A percentile compares a stretch with the other conserved stretches of the same genome.
These are phyloP conservation scores for Phoebastria nigripes DNA, from an alignment of 2,797 vertebrate species.

Conservation along the genomic window DNA sequence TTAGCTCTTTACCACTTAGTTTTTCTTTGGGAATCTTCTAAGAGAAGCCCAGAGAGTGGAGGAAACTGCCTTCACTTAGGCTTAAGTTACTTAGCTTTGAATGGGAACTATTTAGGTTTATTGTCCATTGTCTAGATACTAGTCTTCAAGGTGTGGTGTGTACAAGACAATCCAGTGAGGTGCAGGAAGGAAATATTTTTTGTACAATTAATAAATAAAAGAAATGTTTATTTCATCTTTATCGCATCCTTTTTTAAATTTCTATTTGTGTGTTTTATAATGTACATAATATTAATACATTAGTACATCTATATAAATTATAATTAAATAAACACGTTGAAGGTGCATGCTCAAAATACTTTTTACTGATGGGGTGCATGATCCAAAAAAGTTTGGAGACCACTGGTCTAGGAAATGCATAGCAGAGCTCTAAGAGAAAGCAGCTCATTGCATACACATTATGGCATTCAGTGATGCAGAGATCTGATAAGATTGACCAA, in stretches of 20 bases:
- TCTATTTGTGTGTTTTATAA: background rate
- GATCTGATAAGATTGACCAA: background rate
- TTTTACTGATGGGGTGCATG: background rate
- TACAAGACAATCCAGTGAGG: background rate
- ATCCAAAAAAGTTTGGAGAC: background rate
- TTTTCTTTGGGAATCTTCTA: background rate
- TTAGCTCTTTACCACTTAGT: background rate
- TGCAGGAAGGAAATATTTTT: background rate
- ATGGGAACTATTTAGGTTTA: background rate
- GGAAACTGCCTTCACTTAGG: background rate
- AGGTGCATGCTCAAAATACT: background rate
- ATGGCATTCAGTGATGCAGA: background rate
- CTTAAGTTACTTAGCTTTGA: background rate
- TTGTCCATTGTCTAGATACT: background rate
- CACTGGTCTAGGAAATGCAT: fast-evolving
- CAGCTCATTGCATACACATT: background rate
- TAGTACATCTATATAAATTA: background rate
- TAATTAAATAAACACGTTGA: background rate
- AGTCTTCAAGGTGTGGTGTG: background rate
- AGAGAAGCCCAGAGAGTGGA: background rate
- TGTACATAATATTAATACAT: background rate
- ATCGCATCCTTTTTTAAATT: background rate
- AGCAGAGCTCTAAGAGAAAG: background rate
- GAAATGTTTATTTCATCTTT: background rate
- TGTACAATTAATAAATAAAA: background rate